Evolutionary conservation across 2,797 vertebrate species (phyloP).

Genomic region (Leontopithecus rosalia): DNA sequence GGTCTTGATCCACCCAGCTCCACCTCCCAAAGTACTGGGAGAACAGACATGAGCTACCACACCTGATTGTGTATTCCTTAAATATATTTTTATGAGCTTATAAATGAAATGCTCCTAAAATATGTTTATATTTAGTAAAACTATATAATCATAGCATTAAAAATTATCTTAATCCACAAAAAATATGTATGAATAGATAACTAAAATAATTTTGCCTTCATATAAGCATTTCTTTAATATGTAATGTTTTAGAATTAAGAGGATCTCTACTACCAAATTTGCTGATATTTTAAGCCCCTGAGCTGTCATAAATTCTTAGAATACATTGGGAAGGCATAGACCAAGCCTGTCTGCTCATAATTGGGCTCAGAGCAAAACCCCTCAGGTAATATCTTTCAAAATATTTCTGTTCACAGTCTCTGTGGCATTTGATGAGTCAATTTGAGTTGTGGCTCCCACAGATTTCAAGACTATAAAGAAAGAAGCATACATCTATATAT

Average conservation of each 20-base stretch:
- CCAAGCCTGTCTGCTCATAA: conserved; percentile 47
- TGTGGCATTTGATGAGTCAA: conserved; percentile 62
- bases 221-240: conserved; percentile 37
- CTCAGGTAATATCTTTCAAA: conserved; percentile 63
- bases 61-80: neutral
- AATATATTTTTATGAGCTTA: neutral
- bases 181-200: neutral
- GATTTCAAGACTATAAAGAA: conserved; percentile 37
- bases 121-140: conserved; percentile 40
- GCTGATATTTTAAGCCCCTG: conserved; percentile 29
- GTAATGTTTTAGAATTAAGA: conserved; percentile 50
- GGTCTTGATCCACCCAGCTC: neutral
- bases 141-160: conserved; percentile 26
- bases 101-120: neutral
- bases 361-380: conserved; percentile 72
- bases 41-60: neutral
- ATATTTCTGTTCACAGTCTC: conserved; percentile 56
- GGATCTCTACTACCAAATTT: conserved; percentile 20
- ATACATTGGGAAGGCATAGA: neutral
- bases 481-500: neutral
- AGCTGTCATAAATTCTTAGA: conserved; percentile 49
- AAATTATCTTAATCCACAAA: neutral
- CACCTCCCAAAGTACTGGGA: neutral
- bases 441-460: conserved; percentile 55
- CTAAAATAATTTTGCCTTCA: conserved; percentile 1